phyloP scores from a whole-genome alignment of 2,888 invertebrate species.

The Acleris sparsana region DNA sequence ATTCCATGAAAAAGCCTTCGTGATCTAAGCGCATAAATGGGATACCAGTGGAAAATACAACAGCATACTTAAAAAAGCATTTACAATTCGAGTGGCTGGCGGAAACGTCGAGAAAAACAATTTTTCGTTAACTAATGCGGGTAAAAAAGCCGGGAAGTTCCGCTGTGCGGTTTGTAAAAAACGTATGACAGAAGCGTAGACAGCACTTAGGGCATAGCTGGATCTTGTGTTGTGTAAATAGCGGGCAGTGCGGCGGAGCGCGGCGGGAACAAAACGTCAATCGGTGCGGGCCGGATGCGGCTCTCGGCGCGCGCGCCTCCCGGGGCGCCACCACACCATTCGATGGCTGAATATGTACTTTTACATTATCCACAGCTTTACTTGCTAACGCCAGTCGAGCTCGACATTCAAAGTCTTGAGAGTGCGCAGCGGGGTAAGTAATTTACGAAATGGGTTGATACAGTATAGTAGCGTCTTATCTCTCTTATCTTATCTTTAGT shows the following conservation, averaged over 20 bases:
- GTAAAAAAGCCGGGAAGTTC: constrained; percentile 24
- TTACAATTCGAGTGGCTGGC: constrained; percentile 14
- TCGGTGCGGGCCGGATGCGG: constrained; percentile 36
- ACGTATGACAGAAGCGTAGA: constrained; percentile 24
- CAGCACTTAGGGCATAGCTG: constrained; percentile 32
- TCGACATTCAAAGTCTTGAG: constrained; percentile 12
- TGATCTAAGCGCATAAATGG: constrained; percentile 11
- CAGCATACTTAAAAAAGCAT: constrained; percentile 21
- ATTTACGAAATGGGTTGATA: too few species aligned
- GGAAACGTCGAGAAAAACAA: constrained; percentile 15
- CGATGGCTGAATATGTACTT: constrained; percentile 46
- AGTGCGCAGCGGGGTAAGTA: neutral
- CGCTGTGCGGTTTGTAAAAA: constrained; percentile 27
- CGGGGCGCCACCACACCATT: constrained; percentile 37
- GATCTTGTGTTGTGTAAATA: constrained; percentile 48
- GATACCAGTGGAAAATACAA: neutral
- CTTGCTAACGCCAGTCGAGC: constrained; percentile 16
- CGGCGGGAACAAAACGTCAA: constrained; percentile 39
- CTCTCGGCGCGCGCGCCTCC: constrained; percentile 24
- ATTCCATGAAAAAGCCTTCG: constrained; percentile 13
- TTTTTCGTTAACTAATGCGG: constrained; percentile 29
- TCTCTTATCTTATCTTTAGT: too few species aligned
- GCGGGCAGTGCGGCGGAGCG: constrained; percentile 39
- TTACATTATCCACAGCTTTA: constrained; percentile 43
- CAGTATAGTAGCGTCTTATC: too few species aligned